Base-by-base conservation (phyloP, 1,140 invertebrate species). In the Drosophila leontia region DNA sequence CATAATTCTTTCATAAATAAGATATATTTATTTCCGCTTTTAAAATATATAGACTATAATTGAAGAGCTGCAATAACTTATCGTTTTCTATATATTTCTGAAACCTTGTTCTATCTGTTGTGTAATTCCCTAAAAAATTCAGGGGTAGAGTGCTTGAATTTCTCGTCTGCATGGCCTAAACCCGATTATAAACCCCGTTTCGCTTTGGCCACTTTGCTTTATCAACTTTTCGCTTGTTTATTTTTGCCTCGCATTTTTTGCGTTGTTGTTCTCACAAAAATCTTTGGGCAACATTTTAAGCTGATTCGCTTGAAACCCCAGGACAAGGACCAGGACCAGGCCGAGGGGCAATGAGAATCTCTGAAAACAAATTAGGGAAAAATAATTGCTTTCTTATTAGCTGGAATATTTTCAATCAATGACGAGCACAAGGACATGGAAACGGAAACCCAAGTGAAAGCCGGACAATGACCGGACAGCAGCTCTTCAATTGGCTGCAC, bases 361-460 rank as follows among this genome's bases (percentile, higher is more conserved):
- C 37, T 13, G 57, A 88, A 88, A 83, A 69, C 65, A 88, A 87
- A 87, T 87, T 84, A 84, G 67, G 53, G 26, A 60, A 79, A 88
- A 87, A 88, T 83, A 88, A 87, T 87, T 83, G 64, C 47, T 45
- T 65, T 75, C 69, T 80, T 88, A 87, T 87, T 82, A 87, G 83
- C 76, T 58, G 75, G 69, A 60, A 80, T 83, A 80, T 61, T 88
- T 82, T 75, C 55, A 75, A 84, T 87, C 77, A 84, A 72, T 77
- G 63, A 29, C 32, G 26, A 17, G n/a, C 8, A 61, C 23, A 26
- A 67, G 29, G 59, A 45, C 11, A 26, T 37, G 39, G 15, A 70
- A 32, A 47, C 48, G 17, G 42, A 58, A 32, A 23, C 17, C 26
- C 26, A n/a, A 63, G 11, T 23, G 19, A 37, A 23, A 8, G 2